Base-by-base conservation (phyloP, 2,888 invertebrate genomes). In the Nasonia oneida region DNA sequence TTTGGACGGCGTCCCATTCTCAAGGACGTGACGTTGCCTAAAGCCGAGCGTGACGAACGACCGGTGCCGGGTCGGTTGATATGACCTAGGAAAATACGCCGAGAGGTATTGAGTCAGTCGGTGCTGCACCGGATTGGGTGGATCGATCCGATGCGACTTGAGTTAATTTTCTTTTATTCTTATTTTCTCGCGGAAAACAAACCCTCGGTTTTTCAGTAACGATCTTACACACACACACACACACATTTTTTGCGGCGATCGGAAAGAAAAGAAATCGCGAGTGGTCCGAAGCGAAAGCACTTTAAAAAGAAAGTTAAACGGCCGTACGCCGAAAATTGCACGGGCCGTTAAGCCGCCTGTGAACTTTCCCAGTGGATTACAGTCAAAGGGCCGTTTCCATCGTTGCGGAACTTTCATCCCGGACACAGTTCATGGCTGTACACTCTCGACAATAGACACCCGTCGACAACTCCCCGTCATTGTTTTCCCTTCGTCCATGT, bases 11-110 rank as follows among this genome's bases (percentile, higher is more conserved):
- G 57, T 61, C 57, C 57, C 23, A n/a, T 61, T 61, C 57, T 23
- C n/a, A 61, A 61, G 57, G 57, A 61, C 57, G 57, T 61, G 57
- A 61, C n/a, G 57, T 61, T n/a, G 23, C 57, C 8, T 67, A 67
- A 67, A 29, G 29, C 67, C 29, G 23, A 10, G 33, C 67, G 67
- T 67, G 67, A 67, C 67, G 33, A 67, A 29, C 67, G 67, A 67
- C 12, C 29, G 6, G 57, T 18, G n/a, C 67, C 23, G 33, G 33
- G 67, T 67, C 3, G 4, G 29, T 67, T 33, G 23, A 14, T 29
- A 5, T 15, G 5, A 29, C 3, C 29, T 12, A 29, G 33, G 33
- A 67, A 67, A 29, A 67, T 67, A 10, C 33, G 33, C 12, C 29
- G 33, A 67, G 33, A 29, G 67, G 14, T 12, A 14, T 64, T 64